Conservation (phyloP, 2,113 vertebrate species). For the Xerus inauris region DNA sequence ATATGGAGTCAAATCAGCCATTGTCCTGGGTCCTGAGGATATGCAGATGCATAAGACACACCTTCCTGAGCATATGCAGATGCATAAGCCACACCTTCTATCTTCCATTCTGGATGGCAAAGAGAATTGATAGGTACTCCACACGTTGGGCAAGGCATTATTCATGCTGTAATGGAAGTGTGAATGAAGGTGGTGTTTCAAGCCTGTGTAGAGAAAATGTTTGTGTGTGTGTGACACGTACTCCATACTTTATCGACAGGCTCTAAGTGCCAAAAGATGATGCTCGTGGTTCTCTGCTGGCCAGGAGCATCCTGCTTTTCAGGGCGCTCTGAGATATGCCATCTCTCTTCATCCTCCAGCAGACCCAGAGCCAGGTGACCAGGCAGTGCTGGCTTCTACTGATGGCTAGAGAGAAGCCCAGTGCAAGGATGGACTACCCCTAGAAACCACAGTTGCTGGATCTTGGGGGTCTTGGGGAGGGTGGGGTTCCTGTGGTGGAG, state of each 20-base stretch:
- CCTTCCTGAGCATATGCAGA: not conserved
- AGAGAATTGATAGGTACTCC: not conserved
- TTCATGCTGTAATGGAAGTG: not conserved
- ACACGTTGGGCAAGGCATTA: not conserved
- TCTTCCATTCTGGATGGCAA: not conserved
- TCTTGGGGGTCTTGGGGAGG: not conserved
- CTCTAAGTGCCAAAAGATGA: not conserved
- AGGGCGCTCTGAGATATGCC: not conserved
- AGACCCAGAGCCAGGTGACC: not conserved
- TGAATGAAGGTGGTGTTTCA: not conserved
- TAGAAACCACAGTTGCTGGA: not conserved
- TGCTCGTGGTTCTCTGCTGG: not conserved
- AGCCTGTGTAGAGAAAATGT: not conserved
- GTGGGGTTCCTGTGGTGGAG: fast-evolving
- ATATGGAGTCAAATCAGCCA: not conserved
- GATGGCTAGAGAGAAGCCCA: not conserved
- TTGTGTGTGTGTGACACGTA: not conserved
- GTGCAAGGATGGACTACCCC: too few relatives aligned
- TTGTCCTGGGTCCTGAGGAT: not conserved
- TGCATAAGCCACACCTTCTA: not conserved
- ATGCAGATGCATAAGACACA: not conserved
- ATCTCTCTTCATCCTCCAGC: too few relatives aligned
- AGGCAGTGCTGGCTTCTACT: not conserved
- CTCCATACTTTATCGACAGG: not conserved
- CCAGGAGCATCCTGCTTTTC: not conserved